Percentiles rank a stretch among this genome's conserved stretches.
Evolutionary conservation across 2,888 invertebrate species (phyloP).

Genomic region (Trachelus troglodyta): DNA sequence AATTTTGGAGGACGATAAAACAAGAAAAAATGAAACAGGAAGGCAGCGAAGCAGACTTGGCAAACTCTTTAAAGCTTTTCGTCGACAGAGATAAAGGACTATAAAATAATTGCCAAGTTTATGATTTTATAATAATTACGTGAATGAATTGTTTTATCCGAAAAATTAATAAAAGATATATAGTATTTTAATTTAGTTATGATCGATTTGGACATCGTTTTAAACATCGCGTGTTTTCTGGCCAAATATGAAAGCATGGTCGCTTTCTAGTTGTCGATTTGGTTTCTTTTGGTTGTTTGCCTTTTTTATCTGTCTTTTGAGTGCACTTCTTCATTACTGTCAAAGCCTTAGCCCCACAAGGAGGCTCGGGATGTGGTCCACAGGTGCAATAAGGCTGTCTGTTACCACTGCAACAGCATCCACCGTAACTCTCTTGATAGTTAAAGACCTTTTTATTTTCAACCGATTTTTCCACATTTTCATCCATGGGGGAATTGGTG

Average conservation of each 20-base stretch:
- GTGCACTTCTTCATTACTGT: background rate
- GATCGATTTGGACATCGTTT: background rate
- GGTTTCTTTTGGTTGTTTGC: background rate
- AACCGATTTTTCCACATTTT: background rate
- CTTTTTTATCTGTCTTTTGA: background rate
- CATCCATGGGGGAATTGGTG: too few relatives aligned
- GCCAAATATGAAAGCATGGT: conserved; percentile 2
- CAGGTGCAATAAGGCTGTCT: background rate
- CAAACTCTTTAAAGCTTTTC: too few relatives aligned
- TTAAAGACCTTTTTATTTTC: background rate
- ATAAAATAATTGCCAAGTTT: too few relatives aligned
- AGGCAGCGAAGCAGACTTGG: too few relatives aligned
- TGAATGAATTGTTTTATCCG: too few relatives aligned
- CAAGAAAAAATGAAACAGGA: too few relatives aligned
- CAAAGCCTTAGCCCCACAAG: background rate
- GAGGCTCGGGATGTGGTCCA: background rate
- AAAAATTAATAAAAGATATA: too few relatives aligned
- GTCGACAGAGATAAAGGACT: too few relatives aligned
- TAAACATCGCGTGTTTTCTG: background rate
- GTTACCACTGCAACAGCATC: background rate
- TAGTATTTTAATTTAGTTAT: too few relatives aligned
- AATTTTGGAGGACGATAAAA: too few relatives aligned
- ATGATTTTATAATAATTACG: too few relatives aligned
- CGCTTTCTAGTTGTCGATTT: background rate
- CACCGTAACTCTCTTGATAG: background rate